Base-by-base conservation (phyloP, 2,888 invertebrate species). In the Drosophila seclusa region DNA sequence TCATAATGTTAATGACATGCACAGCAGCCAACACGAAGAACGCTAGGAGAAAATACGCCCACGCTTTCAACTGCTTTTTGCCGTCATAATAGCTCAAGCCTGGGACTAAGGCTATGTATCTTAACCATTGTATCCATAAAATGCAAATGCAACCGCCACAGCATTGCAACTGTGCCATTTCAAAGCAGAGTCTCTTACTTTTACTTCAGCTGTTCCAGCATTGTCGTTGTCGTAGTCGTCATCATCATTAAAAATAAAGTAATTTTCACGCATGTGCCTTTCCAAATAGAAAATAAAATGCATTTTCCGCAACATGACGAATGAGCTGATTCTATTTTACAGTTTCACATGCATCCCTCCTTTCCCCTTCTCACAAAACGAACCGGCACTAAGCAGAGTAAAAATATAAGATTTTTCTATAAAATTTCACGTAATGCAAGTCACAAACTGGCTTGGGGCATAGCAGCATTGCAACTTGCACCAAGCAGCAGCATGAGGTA, bases 1-100 rank as follows among this genome's bases (percentile, higher is more conserved):
- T 87, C 91, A 90, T 90, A 90, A 90, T 88, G 91, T 87, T 87
- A 90, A 87, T 87, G 87, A 90, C 87, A 88, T 90, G 90, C 90
- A 89, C 74, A 54, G 53, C 24, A 16, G 54, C 34, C 34, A 27
- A 36, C 45, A n/a, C 40, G 60, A 73, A n/a, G 27, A 34, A 24
- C 42, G 63, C 11, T 59, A 38, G 53, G 60, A 64, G 36, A 60
- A 59, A 73, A 64, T 27, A 7, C 63, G 80, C 84, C 77, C 65
- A 67, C 79, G 76, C 76, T 82, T 78, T 73, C 67, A 68, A 55
- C 67, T 67, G 58, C 48, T 60, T 54, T 76, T 72, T 24, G 53
- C 63, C 57, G 48, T 31, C 50, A 79, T 75, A 80, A 67, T 80
- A 64, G 61, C 76, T 54, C n/a, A 40, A 63, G 83, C 68, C 69